Conservation (phyloP, 2,888 invertebrate species). For the Argyresthia albistria region DNA sequence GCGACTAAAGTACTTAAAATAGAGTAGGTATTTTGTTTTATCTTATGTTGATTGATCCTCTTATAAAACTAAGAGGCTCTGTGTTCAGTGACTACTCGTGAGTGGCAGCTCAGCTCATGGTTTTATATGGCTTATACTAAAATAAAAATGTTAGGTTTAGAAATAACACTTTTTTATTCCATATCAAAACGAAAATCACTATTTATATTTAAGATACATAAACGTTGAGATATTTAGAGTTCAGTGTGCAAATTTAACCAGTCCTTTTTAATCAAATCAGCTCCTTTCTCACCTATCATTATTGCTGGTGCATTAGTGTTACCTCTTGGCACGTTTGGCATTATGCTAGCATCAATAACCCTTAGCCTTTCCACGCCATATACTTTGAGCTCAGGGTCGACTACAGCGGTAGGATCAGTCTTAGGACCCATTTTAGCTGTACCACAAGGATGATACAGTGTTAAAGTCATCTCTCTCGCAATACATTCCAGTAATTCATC, state of each 20-base stretch:
- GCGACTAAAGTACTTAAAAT: too few relatives aligned
- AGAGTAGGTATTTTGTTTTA: too few relatives aligned
- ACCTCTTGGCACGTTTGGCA: slow-evolving; percentile 74
- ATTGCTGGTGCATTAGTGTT: slow-evolving; percentile 75
- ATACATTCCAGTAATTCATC: slow-evolving; percentile 35
- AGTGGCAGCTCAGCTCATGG: too few relatives aligned
- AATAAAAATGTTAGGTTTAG: too few relatives aligned
- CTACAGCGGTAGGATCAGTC: slow-evolving; percentile 55
- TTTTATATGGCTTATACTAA: too few relatives aligned
- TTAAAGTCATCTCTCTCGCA: slow-evolving; percentile 34
- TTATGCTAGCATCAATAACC: slow-evolving; percentile 77
- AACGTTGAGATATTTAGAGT: too few relatives aligned
- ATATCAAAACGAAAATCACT: too few relatives aligned
- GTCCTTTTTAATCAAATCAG: slow-evolving; percentile 74
- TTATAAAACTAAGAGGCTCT: too few relatives aligned
- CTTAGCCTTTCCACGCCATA: slow-evolving; percentile 64
- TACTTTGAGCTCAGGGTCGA: slow-evolving; percentile 69
- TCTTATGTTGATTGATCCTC: too few relatives aligned
- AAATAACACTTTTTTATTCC: too few relatives aligned
- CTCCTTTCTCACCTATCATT: slow-evolving; percentile 78
- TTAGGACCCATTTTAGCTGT: slow-evolving; percentile 75
- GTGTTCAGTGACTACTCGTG: too few relatives aligned
- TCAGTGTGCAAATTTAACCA: slow-evolving; percentile 32
- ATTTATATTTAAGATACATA: too few relatives aligned
- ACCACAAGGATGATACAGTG: slow-evolving; percentile 81